These are phyloP conservation scores for Tenualosa ilisha DNA, from an alignment of 2,797 vertebrate genomes.

Conservation along the genomic window DNA sequence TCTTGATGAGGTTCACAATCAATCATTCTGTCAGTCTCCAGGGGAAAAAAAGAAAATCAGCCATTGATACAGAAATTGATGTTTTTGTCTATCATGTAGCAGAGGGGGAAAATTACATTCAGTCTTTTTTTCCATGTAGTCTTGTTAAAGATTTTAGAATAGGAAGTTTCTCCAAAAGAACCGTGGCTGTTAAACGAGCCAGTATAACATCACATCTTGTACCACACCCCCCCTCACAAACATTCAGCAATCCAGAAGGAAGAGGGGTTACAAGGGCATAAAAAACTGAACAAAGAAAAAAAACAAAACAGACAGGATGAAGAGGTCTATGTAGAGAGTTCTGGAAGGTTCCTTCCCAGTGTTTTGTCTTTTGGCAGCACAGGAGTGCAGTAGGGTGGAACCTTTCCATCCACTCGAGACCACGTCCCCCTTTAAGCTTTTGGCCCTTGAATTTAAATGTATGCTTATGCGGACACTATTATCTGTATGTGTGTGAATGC, in stretches of 20 bases:
- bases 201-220: conserved; percentile 51
- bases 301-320: conserved; percentile 55
- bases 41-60: conserved; percentile 48
- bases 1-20: conserved; percentile 53
- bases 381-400: conserved; percentile 41
- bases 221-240: conserved; percentile 25
- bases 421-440: conserved; percentile 28
- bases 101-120: conserved; percentile 37
- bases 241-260: conserved; percentile 49
- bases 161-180: conserved; percentile 43
- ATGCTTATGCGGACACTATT: conserved; percentile 6
- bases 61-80: not conserved
- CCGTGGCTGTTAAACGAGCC: conserved; percentile 44
- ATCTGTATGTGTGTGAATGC: conserved; percentile 40
- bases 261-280: conserved; percentile 39
- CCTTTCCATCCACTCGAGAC: conserved; percentile 40
- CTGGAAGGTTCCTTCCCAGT: conserved; percentile 10
- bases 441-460: conserved; percentile 16
- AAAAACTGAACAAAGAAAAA: conserved; percentile 58
- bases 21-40: conserved; percentile 56
- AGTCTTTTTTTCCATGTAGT: not conserved
- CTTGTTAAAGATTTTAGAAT: conserved; percentile 33
- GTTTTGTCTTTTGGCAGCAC: conserved; percentile 52
- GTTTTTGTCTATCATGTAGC: not conserved
- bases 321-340: conserved; percentile 42